A percentile compares a stretch with the other conserved stretches of the same genome.
Conservation (phyloP, 2,888 invertebrate genomes). For the Agapostemon virescens region DNA sequence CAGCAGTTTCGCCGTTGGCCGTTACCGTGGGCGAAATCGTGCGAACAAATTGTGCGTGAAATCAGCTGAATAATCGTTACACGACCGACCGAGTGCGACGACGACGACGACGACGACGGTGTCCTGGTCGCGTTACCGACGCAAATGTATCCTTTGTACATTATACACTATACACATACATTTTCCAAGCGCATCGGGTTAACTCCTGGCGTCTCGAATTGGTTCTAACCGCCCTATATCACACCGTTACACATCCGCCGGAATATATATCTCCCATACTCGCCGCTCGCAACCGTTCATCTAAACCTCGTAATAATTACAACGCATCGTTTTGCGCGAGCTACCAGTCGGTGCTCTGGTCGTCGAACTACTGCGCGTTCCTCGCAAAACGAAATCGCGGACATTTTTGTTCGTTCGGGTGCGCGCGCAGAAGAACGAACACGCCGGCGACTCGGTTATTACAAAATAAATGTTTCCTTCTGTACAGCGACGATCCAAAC, state of each 20-base stretch:
- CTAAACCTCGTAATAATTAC: background rate
- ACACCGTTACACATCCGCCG: constrained; percentile 26
- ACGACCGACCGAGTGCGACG: background rate
- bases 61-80: background rate
- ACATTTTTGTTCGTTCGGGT: no score
- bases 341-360: background rate
- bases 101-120: background rate
- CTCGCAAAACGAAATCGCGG: background rate
- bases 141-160: constrained; percentile 16
- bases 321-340: constrained; percentile 3
- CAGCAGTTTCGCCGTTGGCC: no score
- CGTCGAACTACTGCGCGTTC: background rate
- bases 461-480: constrained; percentile 27
- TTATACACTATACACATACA: constrained; percentile 6
- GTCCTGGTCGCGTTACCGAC: constrained; percentile 16
- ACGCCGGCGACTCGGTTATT: constrained; percentile 1
- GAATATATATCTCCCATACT: background rate
- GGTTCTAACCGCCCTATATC: constrained; percentile 45
- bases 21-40: no score
- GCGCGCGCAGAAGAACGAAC: background rate
- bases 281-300: background rate
- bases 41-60: constrained; percentile 4
- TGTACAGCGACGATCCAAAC: constrained; percentile 41
- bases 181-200: constrained; percentile 14
- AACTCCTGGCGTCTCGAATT: constrained; percentile 17